A percentile compares a stretch with the other conserved stretches of the same genome.
These are phyloP conservation scores for Drosophila borborema DNA, from an alignment of 2,888 invertebrate species.

Conservation along the genomic window DNA sequence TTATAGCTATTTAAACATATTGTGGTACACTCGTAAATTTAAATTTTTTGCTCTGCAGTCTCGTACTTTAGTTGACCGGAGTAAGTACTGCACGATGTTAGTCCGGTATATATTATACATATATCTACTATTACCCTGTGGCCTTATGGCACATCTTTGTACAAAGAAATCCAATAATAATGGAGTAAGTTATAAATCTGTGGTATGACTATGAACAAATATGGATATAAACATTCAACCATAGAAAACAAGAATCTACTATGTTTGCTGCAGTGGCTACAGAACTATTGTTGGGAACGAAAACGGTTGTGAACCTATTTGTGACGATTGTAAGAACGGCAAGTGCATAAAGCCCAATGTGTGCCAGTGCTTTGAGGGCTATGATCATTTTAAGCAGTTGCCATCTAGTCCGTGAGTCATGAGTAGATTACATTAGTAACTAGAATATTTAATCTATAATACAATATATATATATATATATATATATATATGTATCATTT, in stretches of 20 bases:
- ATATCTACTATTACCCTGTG: neutral
- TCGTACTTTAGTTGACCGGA: neutral
- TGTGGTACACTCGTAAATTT: neutral
- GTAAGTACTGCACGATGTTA: neutral
- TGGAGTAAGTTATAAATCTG: neutral
- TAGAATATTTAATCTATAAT: too few species aligned
- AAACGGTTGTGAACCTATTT: neutral
- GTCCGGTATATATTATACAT: neutral
- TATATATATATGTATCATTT: too few species aligned
- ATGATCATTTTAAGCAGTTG: constrained; percentile 56
- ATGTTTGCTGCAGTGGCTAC: neutral
- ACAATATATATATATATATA: too few species aligned
- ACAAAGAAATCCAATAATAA: too few species aligned
- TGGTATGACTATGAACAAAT: neutral
- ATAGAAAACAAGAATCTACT: neutral
- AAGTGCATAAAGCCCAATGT: constrained; percentile 79
- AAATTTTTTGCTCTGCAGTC: neutral
- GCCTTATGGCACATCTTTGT: neutral
- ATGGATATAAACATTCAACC: neutral
- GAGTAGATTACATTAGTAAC: too few species aligned
- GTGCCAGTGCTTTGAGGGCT: constrained; percentile 85
- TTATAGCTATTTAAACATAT: too few species aligned
- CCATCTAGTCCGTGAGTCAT: constrained; percentile 40
- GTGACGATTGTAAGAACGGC: constrained; percentile 61
- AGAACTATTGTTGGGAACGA: neutral